Percentiles rank a stretch among this genome's conserved stretches.
phyloP scores from a whole-genome alignment of 2,113 vertebrate genomes.

The Prinia subflava region DNA sequence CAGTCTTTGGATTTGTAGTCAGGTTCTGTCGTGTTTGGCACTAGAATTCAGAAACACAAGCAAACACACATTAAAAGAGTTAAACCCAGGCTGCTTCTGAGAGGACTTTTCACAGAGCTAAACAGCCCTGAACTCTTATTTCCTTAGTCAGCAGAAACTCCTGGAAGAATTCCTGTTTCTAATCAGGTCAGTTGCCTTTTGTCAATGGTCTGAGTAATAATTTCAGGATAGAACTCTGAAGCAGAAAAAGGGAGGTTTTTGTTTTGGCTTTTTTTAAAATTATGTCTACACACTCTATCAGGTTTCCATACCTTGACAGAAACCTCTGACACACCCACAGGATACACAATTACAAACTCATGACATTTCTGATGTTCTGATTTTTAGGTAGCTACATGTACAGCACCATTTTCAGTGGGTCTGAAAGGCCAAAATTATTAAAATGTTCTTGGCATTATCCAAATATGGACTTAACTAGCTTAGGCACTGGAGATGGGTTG shows the following conservation, averaged over 20 bases:
- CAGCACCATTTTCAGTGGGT: background rate
- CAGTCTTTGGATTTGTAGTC: constrained; percentile 99
- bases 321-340: background rate
- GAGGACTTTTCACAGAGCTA: background rate
- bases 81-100: background rate
- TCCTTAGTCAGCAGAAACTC: background rate
- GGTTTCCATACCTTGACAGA: background rate
- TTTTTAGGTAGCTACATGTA: background rate
- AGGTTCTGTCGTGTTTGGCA: constrained; percentile 89
- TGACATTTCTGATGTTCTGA: background rate
- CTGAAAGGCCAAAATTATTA: background rate
- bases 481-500: background rate
- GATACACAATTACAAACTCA: fast-evolving
- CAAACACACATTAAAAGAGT: background rate
- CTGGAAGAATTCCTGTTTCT: background rate
- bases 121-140: background rate
- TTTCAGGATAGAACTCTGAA: background rate
- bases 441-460: background rate
- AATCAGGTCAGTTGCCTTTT: background rate
- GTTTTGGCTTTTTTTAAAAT: background rate
- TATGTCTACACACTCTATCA: background rate
- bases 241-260: fast-evolving
- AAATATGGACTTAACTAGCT: background rate
- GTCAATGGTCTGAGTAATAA: background rate
- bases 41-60: constrained; percentile 52